Conservation (phyloP, 2,888 invertebrate genomes). For the Fissipunctia ypsillon region DNA sequence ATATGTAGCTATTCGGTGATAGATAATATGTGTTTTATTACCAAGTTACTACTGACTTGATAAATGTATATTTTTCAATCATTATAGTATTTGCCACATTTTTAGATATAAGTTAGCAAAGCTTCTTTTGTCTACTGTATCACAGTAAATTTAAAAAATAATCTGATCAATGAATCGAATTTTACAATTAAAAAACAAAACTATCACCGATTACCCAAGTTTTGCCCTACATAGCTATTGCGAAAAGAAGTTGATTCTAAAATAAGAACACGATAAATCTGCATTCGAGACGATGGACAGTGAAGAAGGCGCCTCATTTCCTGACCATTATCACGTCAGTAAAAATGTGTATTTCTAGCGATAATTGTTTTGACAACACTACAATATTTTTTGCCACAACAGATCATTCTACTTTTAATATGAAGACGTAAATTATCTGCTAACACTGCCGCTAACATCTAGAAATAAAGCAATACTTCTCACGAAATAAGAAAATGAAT, state of each 20-base stretch:
- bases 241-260: background rate
- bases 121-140: no score
- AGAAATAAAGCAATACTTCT: constrained; percentile 26
- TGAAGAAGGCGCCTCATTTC: constrained; percentile 6
- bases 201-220: no score
- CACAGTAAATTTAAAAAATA: no score
- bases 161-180: no score
- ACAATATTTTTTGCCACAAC: constrained; percentile 11
- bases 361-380: constrained; percentile 24
- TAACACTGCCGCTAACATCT: constrained; percentile 27
- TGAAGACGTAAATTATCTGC: constrained; percentile 37
- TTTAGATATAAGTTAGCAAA: no score
- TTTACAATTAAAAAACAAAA: no score
- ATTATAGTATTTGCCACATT: no score
- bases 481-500: constrained; percentile 4
- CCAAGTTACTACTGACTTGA: no score
- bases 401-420: constrained; percentile 16
- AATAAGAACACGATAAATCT: background rate
- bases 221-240: no score
- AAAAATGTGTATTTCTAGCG: constrained; percentile 11
- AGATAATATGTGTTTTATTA: no score
- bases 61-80: no score
- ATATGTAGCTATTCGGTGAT: no score
- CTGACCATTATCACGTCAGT: constrained; percentile 8
- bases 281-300: background rate